A percentile compares a stretch with the other conserved stretches of the same genome.
phyloP scores from a whole-genome alignment of 1,140 invertebrate genomes.

The Littorina saxatilis region DNA sequence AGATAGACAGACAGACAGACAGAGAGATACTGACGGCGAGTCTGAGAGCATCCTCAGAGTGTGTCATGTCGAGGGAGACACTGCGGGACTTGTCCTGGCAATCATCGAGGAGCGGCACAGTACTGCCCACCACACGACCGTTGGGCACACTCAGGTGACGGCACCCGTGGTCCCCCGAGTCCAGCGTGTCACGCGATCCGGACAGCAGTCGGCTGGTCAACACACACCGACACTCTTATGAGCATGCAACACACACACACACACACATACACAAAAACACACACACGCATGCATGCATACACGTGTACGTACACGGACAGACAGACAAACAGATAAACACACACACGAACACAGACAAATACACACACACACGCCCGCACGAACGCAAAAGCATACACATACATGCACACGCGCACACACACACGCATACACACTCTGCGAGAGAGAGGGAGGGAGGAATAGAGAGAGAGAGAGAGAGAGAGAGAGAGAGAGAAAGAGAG shows the following conservation, averaged over 20 bases:
- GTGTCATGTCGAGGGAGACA: conserved; percentile 32
- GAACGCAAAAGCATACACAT: no score
- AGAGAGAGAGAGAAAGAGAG: background rate
- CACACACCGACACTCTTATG: background rate
- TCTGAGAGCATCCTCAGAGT: background rate
- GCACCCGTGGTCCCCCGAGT: conserved; percentile 21
- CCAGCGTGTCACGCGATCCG: conserved; percentile 34
- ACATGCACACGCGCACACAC: no score
- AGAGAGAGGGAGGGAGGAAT: background rate
- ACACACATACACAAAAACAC: no score
- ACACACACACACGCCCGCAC: no score
- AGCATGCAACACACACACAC: no score
- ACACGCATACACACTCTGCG: no score
- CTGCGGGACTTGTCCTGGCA: conserved; percentile 30
- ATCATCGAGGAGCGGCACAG: conserved; percentile 28
- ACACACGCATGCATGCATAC: no score
- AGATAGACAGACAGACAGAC: no score
- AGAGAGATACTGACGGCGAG: background rate
- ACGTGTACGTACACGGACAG: no score
- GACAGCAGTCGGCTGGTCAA: conserved; percentile 19
- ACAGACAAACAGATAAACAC: no score
- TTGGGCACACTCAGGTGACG: conserved; percentile 29
- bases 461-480: background rate
- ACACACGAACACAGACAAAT: no score
- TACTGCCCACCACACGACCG: conserved; percentile 21